phyloP scores from a whole-genome alignment of 2,888 invertebrate species.

The Netelia fuscicornis region DNA sequence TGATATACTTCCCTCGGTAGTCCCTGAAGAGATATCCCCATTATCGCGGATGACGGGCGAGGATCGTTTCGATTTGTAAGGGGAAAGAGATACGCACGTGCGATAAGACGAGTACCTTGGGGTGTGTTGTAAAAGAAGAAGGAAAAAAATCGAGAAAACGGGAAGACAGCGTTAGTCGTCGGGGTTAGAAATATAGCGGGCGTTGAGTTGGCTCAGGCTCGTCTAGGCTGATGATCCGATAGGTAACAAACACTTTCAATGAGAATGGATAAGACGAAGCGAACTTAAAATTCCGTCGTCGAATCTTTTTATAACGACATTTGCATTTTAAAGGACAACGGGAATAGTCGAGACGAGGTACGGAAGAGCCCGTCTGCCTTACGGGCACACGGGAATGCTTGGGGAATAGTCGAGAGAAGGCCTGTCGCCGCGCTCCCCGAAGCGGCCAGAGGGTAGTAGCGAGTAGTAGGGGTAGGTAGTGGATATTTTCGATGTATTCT shows the following conservation, averaged over 20 bases:
- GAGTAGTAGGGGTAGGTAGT: not conserved
- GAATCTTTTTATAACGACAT: too few relatives aligned
- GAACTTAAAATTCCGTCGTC: not conserved
- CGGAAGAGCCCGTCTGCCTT: too few relatives aligned
- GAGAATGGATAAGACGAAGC: not conserved
- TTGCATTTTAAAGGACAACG: too few relatives aligned
- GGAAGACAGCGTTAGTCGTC: not conserved
- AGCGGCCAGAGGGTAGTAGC: not conserved
- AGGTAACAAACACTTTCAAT: not conserved
- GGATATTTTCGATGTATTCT: constrained; percentile 40
- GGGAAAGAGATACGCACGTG: constrained; percentile 9
- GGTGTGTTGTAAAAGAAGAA: not conserved
- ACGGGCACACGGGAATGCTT: not conserved
- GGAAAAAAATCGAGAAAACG: not conserved
- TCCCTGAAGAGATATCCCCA: constrained; percentile 13
- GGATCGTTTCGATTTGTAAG: constrained; percentile 44
- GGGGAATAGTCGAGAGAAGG: constrained; percentile 1
- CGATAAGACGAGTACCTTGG: constrained; percentile 29
- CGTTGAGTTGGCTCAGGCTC: too few relatives aligned
- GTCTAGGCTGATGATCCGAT: not conserved
- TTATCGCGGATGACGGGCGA: constrained; percentile 33
- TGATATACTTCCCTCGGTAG: not conserved
- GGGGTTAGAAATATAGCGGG: not conserved
- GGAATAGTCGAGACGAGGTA: too few relatives aligned
- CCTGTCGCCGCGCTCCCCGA: not conserved